These are phyloP conservation scores for Tubulanus polymorphus DNA, from an alignment of 2,888 invertebrate genomes.

Conservation along the genomic window DNA sequence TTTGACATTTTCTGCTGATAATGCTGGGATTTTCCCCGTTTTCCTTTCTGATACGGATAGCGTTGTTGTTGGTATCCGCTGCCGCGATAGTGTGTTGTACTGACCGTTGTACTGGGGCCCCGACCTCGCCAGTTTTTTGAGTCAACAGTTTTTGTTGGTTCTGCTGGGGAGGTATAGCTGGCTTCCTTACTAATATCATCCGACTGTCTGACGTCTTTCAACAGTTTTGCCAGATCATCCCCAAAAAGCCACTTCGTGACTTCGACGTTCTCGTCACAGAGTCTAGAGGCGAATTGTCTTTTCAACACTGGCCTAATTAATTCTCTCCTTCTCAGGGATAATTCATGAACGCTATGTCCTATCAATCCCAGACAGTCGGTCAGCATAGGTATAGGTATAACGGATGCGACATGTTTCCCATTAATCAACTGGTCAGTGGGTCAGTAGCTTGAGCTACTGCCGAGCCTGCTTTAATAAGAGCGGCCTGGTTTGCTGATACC, in stretches of 20 bases:
- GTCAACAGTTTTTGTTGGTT: too few species aligned
- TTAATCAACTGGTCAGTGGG: too few species aligned
- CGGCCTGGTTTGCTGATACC: neutral
- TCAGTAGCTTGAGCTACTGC: neutral
- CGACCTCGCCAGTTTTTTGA: neutral
- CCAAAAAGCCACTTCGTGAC: neutral
- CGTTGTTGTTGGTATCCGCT: neutral
- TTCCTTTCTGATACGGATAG: neutral
- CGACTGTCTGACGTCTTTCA: neutral
- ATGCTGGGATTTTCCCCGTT: neutral
- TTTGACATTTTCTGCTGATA: neutral
- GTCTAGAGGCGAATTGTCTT: neutral
- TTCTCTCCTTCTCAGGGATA: conserved; percentile 1
- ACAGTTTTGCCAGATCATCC: neutral
- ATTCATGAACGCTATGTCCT: neutral
- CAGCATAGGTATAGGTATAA: too few species aligned
- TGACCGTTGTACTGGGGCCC: neutral
- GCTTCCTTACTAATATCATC: neutral
- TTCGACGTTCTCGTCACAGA: neutral
- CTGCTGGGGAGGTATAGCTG: too few species aligned
- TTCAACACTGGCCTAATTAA: neutral
- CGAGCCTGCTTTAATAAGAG: neutral
- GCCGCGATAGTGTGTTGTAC: neutral
- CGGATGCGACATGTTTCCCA: too few species aligned
- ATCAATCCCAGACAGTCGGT: neutral